Evolutionary conservation across 2,888 invertebrate species (phyloP).

Genomic region (Dasysyrphus tricinctus): DNA sequence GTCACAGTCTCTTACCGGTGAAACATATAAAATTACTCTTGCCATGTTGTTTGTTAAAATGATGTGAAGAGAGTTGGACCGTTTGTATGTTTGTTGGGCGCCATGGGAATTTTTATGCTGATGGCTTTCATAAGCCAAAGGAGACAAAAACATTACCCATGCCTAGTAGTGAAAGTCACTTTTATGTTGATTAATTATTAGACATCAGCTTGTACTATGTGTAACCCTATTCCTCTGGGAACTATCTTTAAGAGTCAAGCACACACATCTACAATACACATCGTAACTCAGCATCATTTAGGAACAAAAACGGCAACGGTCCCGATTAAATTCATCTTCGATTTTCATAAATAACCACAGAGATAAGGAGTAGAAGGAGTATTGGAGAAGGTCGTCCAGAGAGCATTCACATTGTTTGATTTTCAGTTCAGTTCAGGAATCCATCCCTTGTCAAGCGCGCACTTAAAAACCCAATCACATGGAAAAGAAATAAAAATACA

Average conservation of each 20-base stretch:
- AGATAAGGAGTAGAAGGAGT: conserved; percentile 30
- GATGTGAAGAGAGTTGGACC: conserved; percentile 22
- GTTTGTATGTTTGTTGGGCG: conserved; percentile 13
- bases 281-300: neutral
- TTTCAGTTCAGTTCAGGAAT: conserved; percentile 19
- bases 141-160: conserved; percentile 42
- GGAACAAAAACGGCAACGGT: neutral
- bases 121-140: conserved; percentile 33
- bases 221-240: conserved; percentile 13
- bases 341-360: conserved; percentile 55
- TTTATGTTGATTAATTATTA: conserved; percentile 65
- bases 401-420: conserved; percentile 28
- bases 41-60: conserved; percentile 16
- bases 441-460: conserved; percentile 68
- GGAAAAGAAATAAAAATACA: conserved; percentile 61
- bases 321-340: conserved; percentile 48
- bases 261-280: neutral
- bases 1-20: conserved; percentile 47
- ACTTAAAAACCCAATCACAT: conserved; percentile 72
- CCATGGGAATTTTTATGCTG: conserved; percentile 52
- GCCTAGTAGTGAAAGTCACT: conserved; percentile 66
- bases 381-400: conserved; percentile 22
- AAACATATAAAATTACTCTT: conserved; percentile 53
- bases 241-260: conserved; percentile 7
- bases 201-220: conserved; percentile 30